phyloP scores from a whole-genome alignment of 2,888 invertebrate genomes.

The Bombyx huttoni region DNA sequence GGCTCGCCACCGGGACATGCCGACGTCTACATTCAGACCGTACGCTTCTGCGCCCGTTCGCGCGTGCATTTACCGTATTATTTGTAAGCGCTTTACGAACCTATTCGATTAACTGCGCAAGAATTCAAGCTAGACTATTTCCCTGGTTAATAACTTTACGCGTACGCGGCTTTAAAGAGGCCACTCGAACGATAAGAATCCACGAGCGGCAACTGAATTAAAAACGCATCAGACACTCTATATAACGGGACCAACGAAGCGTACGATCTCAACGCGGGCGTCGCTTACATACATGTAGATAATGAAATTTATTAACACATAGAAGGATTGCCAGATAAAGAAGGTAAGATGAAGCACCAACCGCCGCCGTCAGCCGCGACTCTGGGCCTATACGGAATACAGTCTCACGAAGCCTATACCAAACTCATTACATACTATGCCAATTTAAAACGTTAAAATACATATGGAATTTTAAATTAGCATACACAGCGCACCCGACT shows the following conservation, averaged over 20 bases:
- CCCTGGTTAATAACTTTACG: slow-evolving; percentile 2
- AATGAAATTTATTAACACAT: slow-evolving; percentile 48
- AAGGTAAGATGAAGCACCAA: slow-evolving; percentile 70
- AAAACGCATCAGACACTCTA: slow-evolving; percentile 8
- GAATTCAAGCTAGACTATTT: neutral
- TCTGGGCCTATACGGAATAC: slow-evolving; percentile 48
- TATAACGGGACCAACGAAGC: slow-evolving; percentile 18
- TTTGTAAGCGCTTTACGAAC: no score
- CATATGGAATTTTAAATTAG: slow-evolving; percentile 13
- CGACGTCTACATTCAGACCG: slow-evolving; percentile 35
- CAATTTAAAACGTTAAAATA: slow-evolving; percentile 12
- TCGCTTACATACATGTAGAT: slow-evolving; percentile 39
- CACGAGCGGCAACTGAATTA: slow-evolving; percentile 7
- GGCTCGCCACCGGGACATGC: slow-evolving; percentile 48
- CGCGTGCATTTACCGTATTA: no score
- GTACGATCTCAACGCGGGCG: slow-evolving; percentile 58
- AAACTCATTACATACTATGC: slow-evolving; percentile 11
- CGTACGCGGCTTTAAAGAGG: slow-evolving; percentile 1
- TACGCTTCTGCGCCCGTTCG: slow-evolving; percentile 19
- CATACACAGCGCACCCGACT: slow-evolving; percentile 21
- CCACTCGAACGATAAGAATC: slow-evolving; percentile 6
- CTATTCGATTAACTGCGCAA: no score
- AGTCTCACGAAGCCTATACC: slow-evolving; percentile 28
- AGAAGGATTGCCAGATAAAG: slow-evolving; percentile 40
- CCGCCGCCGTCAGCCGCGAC: slow-evolving; percentile 50